Conservation (phyloP, 2,113 vertebrate species). For the Chaetops frenatus region DNA sequence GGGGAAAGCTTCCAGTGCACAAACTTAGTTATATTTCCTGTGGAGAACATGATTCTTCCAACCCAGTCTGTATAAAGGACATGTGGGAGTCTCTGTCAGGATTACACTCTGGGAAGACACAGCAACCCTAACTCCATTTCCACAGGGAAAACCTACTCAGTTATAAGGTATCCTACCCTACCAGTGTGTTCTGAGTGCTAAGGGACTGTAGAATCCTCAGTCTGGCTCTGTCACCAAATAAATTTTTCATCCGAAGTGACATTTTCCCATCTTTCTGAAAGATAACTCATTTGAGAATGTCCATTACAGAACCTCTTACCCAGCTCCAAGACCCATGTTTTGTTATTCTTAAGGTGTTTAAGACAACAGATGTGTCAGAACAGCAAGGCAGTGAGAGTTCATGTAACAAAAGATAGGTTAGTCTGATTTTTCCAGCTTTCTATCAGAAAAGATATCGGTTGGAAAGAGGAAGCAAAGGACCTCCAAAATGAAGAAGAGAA, state of each 20-base stretch:
- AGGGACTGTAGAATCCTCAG: background rate
- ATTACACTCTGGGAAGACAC: background rate
- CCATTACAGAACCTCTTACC: background rate
- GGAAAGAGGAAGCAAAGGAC: background rate
- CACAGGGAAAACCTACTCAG: background rate
- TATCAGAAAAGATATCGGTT: background rate
- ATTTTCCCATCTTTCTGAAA: background rate
- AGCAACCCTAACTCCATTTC: background rate
- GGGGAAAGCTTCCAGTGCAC: background rate
- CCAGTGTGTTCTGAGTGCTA: fast-evolving
- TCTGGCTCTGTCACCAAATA: background rate
- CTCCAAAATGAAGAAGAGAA: background rate
- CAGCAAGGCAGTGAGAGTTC: background rate
- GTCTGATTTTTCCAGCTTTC: background rate
- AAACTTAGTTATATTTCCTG: background rate
- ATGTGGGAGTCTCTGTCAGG: no score
- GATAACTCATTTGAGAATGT: background rate
- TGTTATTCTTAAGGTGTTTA: background rate
- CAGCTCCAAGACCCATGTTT: background rate
- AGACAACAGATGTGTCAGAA: background rate
- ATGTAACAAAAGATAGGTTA: background rate
- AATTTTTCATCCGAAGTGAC: background rate
- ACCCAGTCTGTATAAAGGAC: fast-evolving
- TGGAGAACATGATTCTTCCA: background rate
- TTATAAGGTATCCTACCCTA: background rate